phyloP scores from a whole-genome alignment of 2,888 invertebrate species.

The Lithophane socia region DNA sequence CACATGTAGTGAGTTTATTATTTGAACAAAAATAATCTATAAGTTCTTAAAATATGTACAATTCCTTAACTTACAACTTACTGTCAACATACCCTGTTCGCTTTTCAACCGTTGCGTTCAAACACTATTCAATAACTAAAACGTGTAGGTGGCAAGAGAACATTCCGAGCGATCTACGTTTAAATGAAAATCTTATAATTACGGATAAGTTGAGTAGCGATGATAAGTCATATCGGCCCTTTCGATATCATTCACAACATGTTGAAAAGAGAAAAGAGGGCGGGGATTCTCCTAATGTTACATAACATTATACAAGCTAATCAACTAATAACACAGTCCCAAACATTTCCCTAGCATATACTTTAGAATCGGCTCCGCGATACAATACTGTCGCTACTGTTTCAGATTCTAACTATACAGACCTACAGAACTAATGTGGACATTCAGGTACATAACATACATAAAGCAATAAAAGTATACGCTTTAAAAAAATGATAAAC shows the following conservation, averaged over 20 bases:
- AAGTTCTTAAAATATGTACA: slow-evolving; percentile 88
- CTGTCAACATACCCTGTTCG: slow-evolving; percentile 88
- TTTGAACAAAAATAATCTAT: slow-evolving; percentile 90
- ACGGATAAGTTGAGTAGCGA: slow-evolving; percentile 57
- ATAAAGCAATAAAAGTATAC: slow-evolving; percentile 62
- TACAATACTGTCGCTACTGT: slow-evolving; percentile 50
- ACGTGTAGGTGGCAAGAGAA: slow-evolving; percentile 80
- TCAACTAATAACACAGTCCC: slow-evolving; percentile 88
- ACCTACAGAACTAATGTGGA: slow-evolving; percentile 65
- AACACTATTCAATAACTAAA: slow-evolving; percentile 72
- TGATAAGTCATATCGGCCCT: slow-evolving; percentile 55
- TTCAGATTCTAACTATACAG: slow-evolving; percentile 51
- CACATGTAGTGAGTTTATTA: slow-evolving; percentile 88
- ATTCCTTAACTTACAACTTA: slow-evolving; percentile 86
- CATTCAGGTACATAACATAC: slow-evolving; percentile 83
- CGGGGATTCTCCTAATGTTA: slow-evolving; percentile 73
- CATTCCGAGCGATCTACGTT: slow-evolving; percentile 61
- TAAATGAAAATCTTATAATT: slow-evolving; percentile 55
- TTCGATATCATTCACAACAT: slow-evolving; percentile 80
- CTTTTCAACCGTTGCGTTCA: slow-evolving; percentile 89
- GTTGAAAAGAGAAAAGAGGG: slow-evolving; percentile 89
- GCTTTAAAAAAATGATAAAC: slow-evolving; percentile 51
- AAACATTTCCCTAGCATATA: slow-evolving; percentile 78
- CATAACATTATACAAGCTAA: slow-evolving; percentile 75
- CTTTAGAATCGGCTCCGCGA: slow-evolving; percentile 61